Percentiles rank a stretch among this genome's conserved stretches.
These are phyloP conservation scores for Lonchura striata DNA, from an alignment of 2,113 vertebrate genomes.

Conservation along the genomic window DNA sequence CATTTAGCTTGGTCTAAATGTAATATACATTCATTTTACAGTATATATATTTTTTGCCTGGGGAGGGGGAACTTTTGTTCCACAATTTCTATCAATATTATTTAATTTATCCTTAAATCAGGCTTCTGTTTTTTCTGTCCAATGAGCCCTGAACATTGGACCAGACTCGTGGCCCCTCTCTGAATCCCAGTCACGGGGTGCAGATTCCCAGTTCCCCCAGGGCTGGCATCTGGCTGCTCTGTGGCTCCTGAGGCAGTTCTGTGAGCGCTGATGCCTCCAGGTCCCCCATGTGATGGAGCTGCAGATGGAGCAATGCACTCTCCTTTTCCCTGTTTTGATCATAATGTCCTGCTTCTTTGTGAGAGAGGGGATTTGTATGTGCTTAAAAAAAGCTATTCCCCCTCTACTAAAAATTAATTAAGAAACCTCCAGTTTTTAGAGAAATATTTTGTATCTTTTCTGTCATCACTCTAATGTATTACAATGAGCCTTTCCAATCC, in stretches of 20 bases:
- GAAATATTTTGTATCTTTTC: neutral
- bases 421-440: neutral
- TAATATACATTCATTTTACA: neutral
- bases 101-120: neutral
- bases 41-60: neutral
- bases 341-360: neutral
- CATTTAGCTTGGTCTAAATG: neutral
- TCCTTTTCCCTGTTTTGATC: neutral
- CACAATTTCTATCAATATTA: neutral
- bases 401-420: neutral
- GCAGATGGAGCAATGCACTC: constrained; percentile 28
- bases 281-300: neutral
- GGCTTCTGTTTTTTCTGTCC: neutral
- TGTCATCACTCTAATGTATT: neutral
- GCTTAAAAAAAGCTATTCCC: neutral
- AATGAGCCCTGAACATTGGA: neutral
- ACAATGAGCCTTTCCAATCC: neutral
- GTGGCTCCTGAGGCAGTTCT: constrained; percentile 30
- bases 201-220: neutral
- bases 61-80: neutral
- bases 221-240: constrained; percentile 49
- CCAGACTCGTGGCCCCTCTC: neutral
- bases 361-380: neutral
- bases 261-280: neutral
- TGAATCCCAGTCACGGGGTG: neutral